Percentiles rank a stretch among this genome's conserved stretches.
These are phyloP conservation scores for Hydractinia symbiolongicarpus DNA, from an alignment of 30 jellyfish, hydroid and myxozoan species.

Conservation along the genomic window DNA sequence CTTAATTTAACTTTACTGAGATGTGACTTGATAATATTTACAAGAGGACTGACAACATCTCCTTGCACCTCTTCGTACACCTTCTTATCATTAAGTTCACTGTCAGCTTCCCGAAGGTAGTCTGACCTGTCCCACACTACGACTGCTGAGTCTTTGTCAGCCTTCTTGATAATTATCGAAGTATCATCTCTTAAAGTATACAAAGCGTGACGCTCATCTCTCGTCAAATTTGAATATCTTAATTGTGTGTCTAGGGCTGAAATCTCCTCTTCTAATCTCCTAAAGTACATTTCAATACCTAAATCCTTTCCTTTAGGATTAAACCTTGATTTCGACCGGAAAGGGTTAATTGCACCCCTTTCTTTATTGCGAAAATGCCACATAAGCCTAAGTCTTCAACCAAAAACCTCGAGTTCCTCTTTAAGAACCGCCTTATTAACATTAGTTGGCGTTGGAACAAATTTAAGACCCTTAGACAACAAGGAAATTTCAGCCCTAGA, in stretches of 20 bases:
- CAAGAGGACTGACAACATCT: slow-evolving; percentile 20
- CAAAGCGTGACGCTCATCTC: too few species aligned
- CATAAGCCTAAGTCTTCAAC: not conserved
- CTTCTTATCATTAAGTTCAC: not conserved
- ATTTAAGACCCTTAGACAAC: slow-evolving; percentile 1
- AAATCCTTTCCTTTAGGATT: not conserved
- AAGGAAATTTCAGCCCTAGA: slow-evolving; percentile 7
- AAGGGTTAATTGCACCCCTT: not conserved
- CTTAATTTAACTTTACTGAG: not conserved
- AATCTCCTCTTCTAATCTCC: too few species aligned
- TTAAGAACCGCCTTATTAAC: not conserved
- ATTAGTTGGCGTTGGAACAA: not conserved
- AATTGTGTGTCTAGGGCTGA: too few species aligned
- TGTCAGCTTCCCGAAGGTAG: slow-evolving; percentile 3
- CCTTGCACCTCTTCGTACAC: not conserved
- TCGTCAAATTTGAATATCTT: too few species aligned
- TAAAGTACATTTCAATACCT: not conserved
- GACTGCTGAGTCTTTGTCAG: too few species aligned
- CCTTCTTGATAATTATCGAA: too few species aligned
- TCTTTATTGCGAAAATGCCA: not conserved
- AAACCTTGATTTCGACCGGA: not conserved
- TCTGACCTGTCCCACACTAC: not conserved
- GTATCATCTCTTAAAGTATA: too few species aligned
- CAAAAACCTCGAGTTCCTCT: slow-evolving; percentile 2
- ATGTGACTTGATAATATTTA: not conserved